Evolutionary conservation across 2,888 invertebrate genomes (phyloP), one percentile per base, ranked within the genome.

Genomic region (Isoperla grammatica): DNA sequence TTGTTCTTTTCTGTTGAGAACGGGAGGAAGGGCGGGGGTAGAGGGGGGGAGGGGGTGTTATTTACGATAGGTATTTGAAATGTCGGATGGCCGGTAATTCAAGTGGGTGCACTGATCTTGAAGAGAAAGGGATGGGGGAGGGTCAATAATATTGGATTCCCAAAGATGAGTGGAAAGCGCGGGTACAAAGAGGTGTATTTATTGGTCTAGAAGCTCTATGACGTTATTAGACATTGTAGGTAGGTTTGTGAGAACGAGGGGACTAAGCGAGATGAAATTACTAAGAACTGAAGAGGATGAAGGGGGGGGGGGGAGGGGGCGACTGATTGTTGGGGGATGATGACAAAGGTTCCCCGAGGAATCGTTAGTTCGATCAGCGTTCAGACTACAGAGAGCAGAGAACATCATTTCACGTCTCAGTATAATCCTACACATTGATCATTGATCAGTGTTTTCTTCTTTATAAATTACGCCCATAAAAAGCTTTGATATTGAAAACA

Each of bases 281-380:
- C 53, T 37, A 39, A 53, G 39, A 53, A 50, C 49, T 50, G 49
- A 50, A 50, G 49, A 50, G 49, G 35, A 50, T 50, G 49, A 39
- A 37, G 40, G 17, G 46, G 20, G 37, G 15, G 37, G 13, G 53
- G 19, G 39, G 53, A 20, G 19, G 35, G 46, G n/a, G 5, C 17
- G 19, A 46, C 46, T 46, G 53, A 53, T 53, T 53, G 53, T 39
- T 39, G 53, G 53, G 49, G 53, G 37, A 37, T n/a, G 40, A 53
- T 35, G 53, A 53, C 53, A 53, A 53, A 53, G 53, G 53, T 15
- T 53, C 53, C 53, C 53, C 11, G 17, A 53, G 53, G 53, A 53
- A 53, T 53, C 39, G 39, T 53, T 53, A 53, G 39, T 15, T 39
- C 37, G 40, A 53, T 37, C 49, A 49, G 29, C 15, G 49, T 50